phyloP scores from a whole-genome alignment of 2,888 invertebrate genomes.

The Achlya flavicornis region DNA sequence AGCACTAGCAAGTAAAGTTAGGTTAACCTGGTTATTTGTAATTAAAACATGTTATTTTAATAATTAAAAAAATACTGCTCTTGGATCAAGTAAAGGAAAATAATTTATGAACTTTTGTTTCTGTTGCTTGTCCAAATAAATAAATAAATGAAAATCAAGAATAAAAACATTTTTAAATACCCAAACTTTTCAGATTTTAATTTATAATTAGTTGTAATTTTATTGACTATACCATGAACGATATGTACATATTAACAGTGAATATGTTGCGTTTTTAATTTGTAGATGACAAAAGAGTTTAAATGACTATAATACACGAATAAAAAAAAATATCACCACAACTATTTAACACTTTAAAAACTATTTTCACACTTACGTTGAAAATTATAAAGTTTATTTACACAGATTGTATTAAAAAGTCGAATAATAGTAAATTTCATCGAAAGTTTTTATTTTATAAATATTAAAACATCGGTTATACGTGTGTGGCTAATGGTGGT shows the following conservation, averaged over 20 bases:
- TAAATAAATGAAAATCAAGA: not conserved
- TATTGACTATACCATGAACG: not conserved
- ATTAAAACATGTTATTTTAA: too few relatives aligned
- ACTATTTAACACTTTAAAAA: not conserved
- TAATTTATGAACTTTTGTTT: too few relatives aligned
- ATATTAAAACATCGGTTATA: slow-evolving; percentile 68
- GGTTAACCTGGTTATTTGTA: too few relatives aligned
- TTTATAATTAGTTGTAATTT: not conserved
- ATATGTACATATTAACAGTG: not conserved
- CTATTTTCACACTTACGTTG: slow-evolving; percentile 16
- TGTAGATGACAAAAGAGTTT: not conserved
- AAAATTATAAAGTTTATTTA: slow-evolving; percentile 11
- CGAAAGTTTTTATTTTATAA: slow-evolving; percentile 43
- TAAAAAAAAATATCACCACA: not conserved
- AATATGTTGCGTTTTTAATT: not conserved
- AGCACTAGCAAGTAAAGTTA: not conserved
- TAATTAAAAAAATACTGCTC: not conserved
- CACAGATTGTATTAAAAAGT: slow-evolving; percentile 17
- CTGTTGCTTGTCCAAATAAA: too few relatives aligned
- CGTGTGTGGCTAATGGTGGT: slow-evolving; percentile 85
- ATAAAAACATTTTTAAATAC: not conserved
- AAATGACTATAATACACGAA: not conserved
- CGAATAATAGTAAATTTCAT: slow-evolving; percentile 34
- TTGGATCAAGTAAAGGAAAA: too few relatives aligned
- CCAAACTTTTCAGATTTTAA: not conserved